These are phyloP conservation scores for Microdon myrmicae DNA, from an alignment of 2,888 invertebrate species.

Conservation along the genomic window DNA sequence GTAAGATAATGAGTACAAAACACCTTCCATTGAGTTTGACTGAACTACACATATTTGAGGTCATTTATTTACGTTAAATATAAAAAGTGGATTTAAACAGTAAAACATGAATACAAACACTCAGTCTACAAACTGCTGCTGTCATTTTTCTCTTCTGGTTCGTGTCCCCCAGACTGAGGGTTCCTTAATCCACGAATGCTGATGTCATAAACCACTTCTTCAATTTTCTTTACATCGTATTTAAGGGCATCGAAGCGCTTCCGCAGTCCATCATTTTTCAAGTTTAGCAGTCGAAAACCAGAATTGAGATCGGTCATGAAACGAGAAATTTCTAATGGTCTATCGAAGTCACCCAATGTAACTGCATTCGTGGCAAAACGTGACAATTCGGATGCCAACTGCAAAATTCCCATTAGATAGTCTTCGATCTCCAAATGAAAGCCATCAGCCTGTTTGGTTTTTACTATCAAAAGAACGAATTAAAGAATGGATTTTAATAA, in stretches of 20 bases:
- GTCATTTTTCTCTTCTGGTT: too few species aligned
- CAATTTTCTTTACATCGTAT: conserved; percentile 94
- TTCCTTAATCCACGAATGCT: conserved; percentile 78
- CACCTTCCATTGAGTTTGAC: too few species aligned
- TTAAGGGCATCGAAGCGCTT: conserved; percentile 89
- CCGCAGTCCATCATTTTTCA: conserved; percentile 89
- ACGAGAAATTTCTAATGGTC: conserved; percentile 83
- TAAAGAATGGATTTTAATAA: not conserved
- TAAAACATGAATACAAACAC: too few species aligned
- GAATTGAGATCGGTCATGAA: conserved; percentile 89
- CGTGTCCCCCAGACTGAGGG: conserved; percentile 12
- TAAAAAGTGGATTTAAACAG: too few species aligned
- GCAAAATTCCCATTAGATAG: conserved; percentile 84
- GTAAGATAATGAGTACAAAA: too few species aligned
- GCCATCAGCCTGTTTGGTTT: conserved; percentile 73
- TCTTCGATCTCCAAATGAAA: conserved; percentile 93
- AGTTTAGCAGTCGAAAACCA: conserved; percentile 87
- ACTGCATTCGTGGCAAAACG: conserved; percentile 86
- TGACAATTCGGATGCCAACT: conserved; percentile 85
- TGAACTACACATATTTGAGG: too few species aligned
- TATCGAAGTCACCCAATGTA: conserved; percentile 83
- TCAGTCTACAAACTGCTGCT: too few species aligned
- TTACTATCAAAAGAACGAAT: conserved; percentile 70
- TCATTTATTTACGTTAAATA: too few species aligned
- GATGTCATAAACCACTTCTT: conserved; percentile 88